Base-by-base conservation (phyloP, 2,113 vertebrate genomes). In the Lycocorax pyrrhopterus region DNA sequence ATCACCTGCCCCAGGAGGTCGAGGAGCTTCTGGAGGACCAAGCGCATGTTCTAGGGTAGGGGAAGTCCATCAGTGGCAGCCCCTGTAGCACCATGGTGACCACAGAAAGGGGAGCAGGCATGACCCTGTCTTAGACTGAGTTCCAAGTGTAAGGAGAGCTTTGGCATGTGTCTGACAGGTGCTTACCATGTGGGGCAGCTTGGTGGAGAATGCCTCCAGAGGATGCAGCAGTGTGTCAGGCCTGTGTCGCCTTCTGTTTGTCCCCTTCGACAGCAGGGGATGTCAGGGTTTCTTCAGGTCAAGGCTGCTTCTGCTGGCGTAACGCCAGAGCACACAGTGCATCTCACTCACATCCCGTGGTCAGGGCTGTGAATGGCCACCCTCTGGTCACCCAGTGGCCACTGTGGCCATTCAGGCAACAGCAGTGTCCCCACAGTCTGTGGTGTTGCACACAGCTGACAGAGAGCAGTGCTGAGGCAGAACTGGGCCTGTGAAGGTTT, bases 81-180 rank as follows among this genome's bases (percentile, higher is more conserved):
- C 8, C 5, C 60, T 68, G 19, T 37, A 53, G 53, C 0, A 0
- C 12, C 17, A 59, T 1, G 2, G 7, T 19, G 39, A 59, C 20
- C n/a, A 73, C 29, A 53, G 46, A 79, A 43, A 60, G 39, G 44
- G 32, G 11, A 49, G 15, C 0, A 6, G n/a, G 39, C 21, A 32
- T 17, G 68, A 74, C 10, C 6, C 15, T 7, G 3, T 14, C n/a
- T 55, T 37, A 35, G 74, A 74, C 67, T 6, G 32, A 55, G 30
- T 25, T 80, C 10, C 41, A 68, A 55, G 47, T 7, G 6, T 25
- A 49, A 62, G 46, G 53, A 86, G 53, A 74, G 35, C 16, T 80
- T 60, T 55, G 68, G 47, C 16, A 29, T 20, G 26, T 37, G 60
- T 35, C 52, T 43, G 26, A 35, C 39, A 46, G 16, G 29, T 11